These are phyloP conservation scores for Lepus townsendii DNA, from an alignment of 2,797 vertebrate genomes.

Conservation along the genomic window DNA sequence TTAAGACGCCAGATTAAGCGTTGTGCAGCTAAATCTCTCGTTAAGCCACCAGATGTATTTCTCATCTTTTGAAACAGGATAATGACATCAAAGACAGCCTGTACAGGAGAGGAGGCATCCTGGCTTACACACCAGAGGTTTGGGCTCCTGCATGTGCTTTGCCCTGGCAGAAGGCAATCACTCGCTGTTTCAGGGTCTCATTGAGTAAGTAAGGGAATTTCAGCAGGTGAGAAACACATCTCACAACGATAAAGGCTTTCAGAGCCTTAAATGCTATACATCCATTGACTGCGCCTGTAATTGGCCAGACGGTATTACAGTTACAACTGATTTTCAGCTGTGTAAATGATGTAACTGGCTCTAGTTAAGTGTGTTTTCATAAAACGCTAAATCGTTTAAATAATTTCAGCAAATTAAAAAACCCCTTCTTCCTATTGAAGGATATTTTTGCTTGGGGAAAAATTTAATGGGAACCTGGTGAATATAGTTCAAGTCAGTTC, in stretches of 20 bases:
- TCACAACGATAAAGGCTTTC: neutral
- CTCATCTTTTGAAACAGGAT: neutral
- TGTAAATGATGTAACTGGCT: constrained; percentile 15
- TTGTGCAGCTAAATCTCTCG: neutral
- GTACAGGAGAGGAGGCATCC: neutral
- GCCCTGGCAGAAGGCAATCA: neutral
- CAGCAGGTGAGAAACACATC: neutral
- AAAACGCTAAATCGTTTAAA: constrained; percentile 50
- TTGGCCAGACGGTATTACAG: neutral
- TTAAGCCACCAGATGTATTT: neutral
- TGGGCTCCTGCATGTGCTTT: neutral
- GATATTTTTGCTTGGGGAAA: constrained; percentile 33
- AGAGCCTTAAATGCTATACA: constrained; percentile 14
- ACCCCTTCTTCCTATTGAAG: constrained; percentile 43
- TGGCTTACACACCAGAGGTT: neutral
- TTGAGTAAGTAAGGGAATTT: constrained; percentile 29
- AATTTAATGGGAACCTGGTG: neutral
- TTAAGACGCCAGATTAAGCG: neutral
- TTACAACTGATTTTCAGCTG: constrained; percentile 27
- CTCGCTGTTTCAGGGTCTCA: neutral
- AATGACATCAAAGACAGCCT: neutral
- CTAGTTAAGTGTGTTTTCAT: constrained; percentile 46
- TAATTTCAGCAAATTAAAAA: constrained; percentile 42
- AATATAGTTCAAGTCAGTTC: constrained; percentile 32
- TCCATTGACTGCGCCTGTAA: constrained; percentile 6